Percentiles rank a stretch among this genome's conserved stretches.
Conservation (phyloP, 2,888 invertebrate species). For the Dromius quadrimaculatus region DNA sequence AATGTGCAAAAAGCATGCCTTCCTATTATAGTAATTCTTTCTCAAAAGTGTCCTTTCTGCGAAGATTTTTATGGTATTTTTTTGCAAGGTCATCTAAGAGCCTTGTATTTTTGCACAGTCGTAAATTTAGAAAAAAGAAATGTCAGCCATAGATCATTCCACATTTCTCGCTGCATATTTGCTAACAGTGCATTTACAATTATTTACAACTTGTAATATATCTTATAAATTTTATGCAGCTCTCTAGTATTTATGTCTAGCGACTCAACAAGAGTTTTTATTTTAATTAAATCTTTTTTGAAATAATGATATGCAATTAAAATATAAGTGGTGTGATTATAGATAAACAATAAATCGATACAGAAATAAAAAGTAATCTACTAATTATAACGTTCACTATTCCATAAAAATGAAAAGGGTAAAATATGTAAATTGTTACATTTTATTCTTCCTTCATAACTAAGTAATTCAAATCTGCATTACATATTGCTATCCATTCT, state of each 20-base stretch:
- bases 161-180: constrained; percentile 7
- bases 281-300: constrained; percentile 27
- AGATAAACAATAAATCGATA: constrained; percentile 26
- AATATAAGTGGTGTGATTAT: constrained; percentile 23
- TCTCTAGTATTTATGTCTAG: neutral
- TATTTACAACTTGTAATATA: neutral
- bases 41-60: constrained; percentile 43
- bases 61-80: constrained; percentile 47
- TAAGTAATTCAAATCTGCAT: constrained; percentile 18
- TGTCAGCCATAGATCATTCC: constrained; percentile 45
- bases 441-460: constrained; percentile 19
- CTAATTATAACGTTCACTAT: constrained; percentile 38
- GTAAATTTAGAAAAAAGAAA: constrained; percentile 44
- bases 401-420: constrained; percentile 17
- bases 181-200: constrained; percentile 15
- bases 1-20: constrained; percentile 9
- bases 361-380: constrained; percentile 30
- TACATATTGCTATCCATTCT: constrained; percentile 1
- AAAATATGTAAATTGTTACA: constrained; percentile 39
- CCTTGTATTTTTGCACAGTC: constrained; percentile 49
- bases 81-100: constrained; percentile 46
- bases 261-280: neutral
- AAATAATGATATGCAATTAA: constrained; percentile 36
- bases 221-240: constrained; percentile 23
- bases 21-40: constrained; percentile 35